Evolutionary conservation across 1,140 invertebrate genomes (phyloP).

Genomic region (Orussus abietinus): DNA sequence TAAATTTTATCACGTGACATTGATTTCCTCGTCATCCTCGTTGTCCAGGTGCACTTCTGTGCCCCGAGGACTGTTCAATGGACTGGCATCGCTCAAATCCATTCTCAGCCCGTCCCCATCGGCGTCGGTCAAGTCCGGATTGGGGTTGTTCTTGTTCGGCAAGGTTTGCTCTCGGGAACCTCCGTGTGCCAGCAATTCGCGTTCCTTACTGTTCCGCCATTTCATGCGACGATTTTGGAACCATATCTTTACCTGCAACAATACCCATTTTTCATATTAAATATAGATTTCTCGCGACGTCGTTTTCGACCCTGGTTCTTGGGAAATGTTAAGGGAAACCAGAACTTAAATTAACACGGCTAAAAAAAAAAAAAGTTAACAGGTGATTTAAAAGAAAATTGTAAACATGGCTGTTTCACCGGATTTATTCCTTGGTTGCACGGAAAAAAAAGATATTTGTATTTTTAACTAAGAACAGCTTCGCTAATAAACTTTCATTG

Average conservation of each 20-base stretch:
- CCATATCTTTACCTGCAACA: conserved; percentile 90
- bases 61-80: conserved; percentile 52
- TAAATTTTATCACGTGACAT: conserved; percentile 69
- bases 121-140: conserved; percentile 91
- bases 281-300: no score
- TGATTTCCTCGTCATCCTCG: conserved; percentile 76
- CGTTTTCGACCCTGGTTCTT: no score
- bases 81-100: conserved; percentile 53
- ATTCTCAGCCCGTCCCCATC: conserved; percentile 70
- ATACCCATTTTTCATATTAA: no score
- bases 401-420: no score
- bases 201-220: conserved; percentile 95
- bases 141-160: conserved; percentile 95
- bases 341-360: no score
- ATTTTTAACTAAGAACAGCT: no score
- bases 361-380: no score
- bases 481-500: no score
- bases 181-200: conserved; percentile 87
- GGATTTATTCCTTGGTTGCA: no score
- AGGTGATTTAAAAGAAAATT: no score
- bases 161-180: conserved; percentile 92
- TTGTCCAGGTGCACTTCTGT: conserved; percentile 63
- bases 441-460: no score
- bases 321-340: no score
- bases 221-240: conserved; percentile 96